Evolutionary conservation across 1,140 invertebrate species (phyloP), one percentile per base, ranked within the genome.

Genomic region (Sesamia nonagrioides): DNA sequence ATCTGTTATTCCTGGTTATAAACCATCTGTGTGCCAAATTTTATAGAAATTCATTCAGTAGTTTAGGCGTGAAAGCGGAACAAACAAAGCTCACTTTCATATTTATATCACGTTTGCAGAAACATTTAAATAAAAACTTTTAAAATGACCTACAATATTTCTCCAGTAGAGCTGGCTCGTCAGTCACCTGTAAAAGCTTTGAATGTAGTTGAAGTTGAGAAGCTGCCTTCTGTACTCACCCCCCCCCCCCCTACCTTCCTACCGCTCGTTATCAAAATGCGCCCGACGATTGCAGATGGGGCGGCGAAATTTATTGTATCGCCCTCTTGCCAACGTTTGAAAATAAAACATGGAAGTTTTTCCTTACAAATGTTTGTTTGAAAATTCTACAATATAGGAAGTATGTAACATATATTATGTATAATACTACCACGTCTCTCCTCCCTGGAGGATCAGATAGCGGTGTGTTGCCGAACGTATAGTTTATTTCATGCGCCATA

Each of bases 261-360:
- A 1, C 27, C 27, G 42, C 35, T 63, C 60, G 37, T 63, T 63
- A 63, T 63, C 60, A 63, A 63, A 63, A 63, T 63, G 60, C 60
- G 35, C 60, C 40, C 61, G 61, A 42, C 61, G 61, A 66, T 66
- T 42, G 61, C 61, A 66, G 61, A 63, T 63, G 60, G 61, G 61
- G 61, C 18, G 61, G 37, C 27, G 35, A 63, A 66, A 66, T 66
- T 66, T 66, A 66, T 66, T 18, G 61, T 40, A 66, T 66, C 61
- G 61, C 35, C 11, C 61, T 45, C 37, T 66, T 42, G 61, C 61
- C 61, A 66, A 66, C 37, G 18, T 66, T 66, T 66, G 37, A 66
- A 63, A 66, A 66, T 66, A 66, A 66, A 45, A 66, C 61, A 66
- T 66, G 61, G 11, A 66, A 66, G 17, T 66, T 66, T 66, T 66